Evolutionary conservation across 2,113 vertebrate species (phyloP), one percentile per base, ranked within the genome.

Genomic region (Amia ocellicauda): DNA sequence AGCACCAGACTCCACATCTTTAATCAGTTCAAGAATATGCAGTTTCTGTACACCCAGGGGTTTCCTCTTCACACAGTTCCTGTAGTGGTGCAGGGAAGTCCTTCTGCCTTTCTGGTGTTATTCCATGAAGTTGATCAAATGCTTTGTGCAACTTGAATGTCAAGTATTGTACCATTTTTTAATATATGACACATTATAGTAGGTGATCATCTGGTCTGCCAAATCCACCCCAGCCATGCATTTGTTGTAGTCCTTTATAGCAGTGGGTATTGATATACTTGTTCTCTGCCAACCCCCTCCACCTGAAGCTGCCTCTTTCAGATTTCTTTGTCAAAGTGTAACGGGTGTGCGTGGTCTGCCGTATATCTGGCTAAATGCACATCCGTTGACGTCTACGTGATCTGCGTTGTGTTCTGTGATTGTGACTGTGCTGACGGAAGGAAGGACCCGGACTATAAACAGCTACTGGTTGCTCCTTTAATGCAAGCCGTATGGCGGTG

Each of bases 181-280:
- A 26, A 26, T 58, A 16, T 40, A 24, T 16, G 17, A 10, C 19
- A 58, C 55, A 11, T 28, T 9, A 28, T 58, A 31, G 3, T 28
- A 3, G 13, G 14, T 22, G 19, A 58, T 7, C 55, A 40, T 23
- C 26, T 23, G 20, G 26, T 58, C 55, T 17, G 19, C 23, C 1
- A 40, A 4, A 22, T 58, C 55, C 19, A 58, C 55, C 17, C 55
- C 26, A 13, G 8, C 55, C 7, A 4, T 58, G 2, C 28, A 22
- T 8, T 58, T 58, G 20, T 58, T 58, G 55, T 58, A 58, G 27
- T 58, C 55, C 31, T 17, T 23, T 7, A 58, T 22, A n/a, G 55
- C 31, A 40, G 19, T 26, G 19, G 55, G 9, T n/a, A 28, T 58
- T 16, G 10, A 14, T 28, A 58, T 22, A 22, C 13, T 31, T n/a